Conservation (phyloP, 1,140 invertebrate genomes). For the Scaptodrosophila lebanonensis region DNA sequence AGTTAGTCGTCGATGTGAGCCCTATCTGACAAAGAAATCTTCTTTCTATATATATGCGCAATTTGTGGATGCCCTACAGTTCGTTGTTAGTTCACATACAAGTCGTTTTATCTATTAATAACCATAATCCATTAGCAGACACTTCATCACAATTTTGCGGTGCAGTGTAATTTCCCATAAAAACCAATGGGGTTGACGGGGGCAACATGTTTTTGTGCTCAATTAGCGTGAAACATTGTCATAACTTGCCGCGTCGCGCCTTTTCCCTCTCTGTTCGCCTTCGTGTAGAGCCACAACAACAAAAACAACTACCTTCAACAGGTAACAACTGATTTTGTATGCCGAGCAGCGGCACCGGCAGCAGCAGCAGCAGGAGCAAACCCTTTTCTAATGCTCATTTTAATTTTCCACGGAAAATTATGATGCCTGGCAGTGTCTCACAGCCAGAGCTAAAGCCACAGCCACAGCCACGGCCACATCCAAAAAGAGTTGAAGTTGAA, state of each 20-base stretch:
- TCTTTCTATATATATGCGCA: too few species aligned
- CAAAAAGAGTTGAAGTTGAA: conserved; percentile 28
- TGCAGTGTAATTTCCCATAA: conserved; percentile 48
- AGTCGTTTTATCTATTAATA: neutral
- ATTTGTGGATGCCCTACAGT: too few species aligned
- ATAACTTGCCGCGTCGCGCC: conserved; percentile 37
- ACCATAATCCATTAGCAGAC: neutral
- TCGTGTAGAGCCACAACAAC: conserved; percentile 1
- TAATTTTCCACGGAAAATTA: conserved; percentile 64
- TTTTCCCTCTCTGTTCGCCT: conserved; percentile 1
- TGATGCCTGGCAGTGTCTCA: conserved; percentile 34
- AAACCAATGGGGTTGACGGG: conserved; percentile 22
- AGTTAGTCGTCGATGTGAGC: too few species aligned
- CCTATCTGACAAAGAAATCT: too few species aligned
- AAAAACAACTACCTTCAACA: conserved; percentile 45
- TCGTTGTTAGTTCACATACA: too few species aligned
- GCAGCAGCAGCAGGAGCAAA: conserved; percentile 16
- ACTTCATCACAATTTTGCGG: conserved; percentile 3
- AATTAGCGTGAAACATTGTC: conserved; percentile 68
- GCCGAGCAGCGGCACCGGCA: conserved; percentile 18
- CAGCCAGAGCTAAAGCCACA: too few species aligned
- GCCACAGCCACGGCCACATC: too few species aligned
- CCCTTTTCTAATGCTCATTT: conserved; percentile 59
- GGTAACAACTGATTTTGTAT: conserved; percentile 65
- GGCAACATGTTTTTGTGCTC: conserved; percentile 57